Evolutionary conservation across 2,113 vertebrate genomes (phyloP).

Genomic region (Hippocampus zosterae): DNA sequence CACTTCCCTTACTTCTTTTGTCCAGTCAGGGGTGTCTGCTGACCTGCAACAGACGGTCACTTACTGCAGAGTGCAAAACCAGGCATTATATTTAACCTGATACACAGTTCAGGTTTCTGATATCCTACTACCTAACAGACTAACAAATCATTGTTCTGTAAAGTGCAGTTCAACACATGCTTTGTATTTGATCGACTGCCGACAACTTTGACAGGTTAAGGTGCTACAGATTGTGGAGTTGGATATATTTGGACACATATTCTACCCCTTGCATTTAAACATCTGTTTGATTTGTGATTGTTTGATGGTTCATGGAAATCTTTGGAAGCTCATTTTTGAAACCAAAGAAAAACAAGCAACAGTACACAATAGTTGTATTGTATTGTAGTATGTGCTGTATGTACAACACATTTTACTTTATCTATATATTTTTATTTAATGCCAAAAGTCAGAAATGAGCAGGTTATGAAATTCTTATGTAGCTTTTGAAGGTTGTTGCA

Average conservation of each 20-base stretch:
- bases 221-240: neutral
- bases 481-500: neutral
- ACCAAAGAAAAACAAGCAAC: neutral
- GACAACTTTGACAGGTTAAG: neutral
- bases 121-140: neutral
- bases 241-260: neutral
- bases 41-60: neutral
- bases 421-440: too few species aligned
- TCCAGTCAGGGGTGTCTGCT: slow-evolving; percentile 36
- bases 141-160: neutral
- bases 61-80: neutral
- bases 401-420: neutral
- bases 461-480: neutral
- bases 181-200: neutral
- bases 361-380: too few species aligned
- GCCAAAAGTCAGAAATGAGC: neutral
- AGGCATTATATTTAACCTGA: neutral
- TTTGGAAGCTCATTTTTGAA: neutral
- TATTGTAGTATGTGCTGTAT: neutral
- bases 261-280: neutral
- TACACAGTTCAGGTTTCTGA: neutral
- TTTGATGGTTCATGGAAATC: neutral
- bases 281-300: neutral
- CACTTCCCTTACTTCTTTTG: slow-evolving; percentile 58
- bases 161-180: neutral